Evolutionary conservation across 2,888 invertebrate species (phyloP), one percentile per base, ranked within the genome.

Genomic region (Lycophotia porphyrea): DNA sequence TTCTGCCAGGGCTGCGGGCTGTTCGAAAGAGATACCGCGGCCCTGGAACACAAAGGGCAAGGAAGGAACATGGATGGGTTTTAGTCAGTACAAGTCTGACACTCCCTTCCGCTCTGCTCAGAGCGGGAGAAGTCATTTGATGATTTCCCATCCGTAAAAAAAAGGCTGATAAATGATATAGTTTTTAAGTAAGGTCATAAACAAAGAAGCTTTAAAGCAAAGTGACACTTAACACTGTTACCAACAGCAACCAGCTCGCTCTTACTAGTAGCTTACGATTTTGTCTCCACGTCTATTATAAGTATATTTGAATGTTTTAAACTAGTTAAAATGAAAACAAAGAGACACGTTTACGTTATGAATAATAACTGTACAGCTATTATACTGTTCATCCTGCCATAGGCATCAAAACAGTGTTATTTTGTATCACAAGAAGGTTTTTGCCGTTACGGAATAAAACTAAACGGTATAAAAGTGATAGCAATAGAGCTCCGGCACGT

Each of bases 401-500:
- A n/a, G 5, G 36, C n/a, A n/a, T 39, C 8, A 63, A n/a, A n/a
- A n/a, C n/a, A n/a, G 31, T 31, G 18, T n/a, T 8, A 39, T 39
- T 63, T 63, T 39, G n/a, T 39, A 63, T 63, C 63, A 24, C 63
- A 39, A 63, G 5, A 44, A 66, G 13, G 18, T n/a, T 27, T 36
- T 27, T 55, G 2, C 61, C 24, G 7, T 31, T 27, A 60, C 52
- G 15, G 42, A 60, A 18, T 24, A 49, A 34, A 52, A 5, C 27
- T 0, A 61, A 67, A 72, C 66, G 80, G 72, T 80, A 67, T 47
- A 36, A 63, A 61, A 80, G 44, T 70, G 85, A 70, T 58, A n/a
- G 65, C 80, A 65, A 61, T 47, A 27, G n/a, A 65, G 13, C 21
- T 5, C 49, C 21, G n/a, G 21, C 86, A 85, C 76, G 85, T 82